Evolutionary conservation across 2,113 vertebrate genomes (phyloP).

Genomic region (Artemisiospiza belli): DNA sequence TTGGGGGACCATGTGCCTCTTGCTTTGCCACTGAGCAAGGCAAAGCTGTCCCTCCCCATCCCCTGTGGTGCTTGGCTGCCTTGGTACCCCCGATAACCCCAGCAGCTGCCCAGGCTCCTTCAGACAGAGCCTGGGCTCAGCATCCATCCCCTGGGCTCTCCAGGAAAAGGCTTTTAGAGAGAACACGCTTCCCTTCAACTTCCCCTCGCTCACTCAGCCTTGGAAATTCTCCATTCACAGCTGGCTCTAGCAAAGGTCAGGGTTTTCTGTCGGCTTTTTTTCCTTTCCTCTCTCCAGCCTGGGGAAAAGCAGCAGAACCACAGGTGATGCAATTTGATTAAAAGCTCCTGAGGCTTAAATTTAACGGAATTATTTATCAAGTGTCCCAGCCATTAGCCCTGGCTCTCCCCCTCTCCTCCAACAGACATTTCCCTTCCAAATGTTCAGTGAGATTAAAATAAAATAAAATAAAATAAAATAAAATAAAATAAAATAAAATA

Average conservation of each 20-base stretch:
- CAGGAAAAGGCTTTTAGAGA: background rate
- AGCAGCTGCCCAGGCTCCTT: background rate
- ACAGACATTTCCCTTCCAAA: background rate
- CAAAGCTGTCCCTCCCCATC: background rate
- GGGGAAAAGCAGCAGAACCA: conserved; percentile 27
- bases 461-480: background rate
- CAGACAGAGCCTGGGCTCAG: background rate
- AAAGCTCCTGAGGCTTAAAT: conserved; percentile 32
- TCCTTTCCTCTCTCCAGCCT: background rate
- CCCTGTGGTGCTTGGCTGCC: background rate
- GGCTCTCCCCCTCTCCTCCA: background rate
- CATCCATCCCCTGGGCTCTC: background rate
- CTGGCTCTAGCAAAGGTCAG: background rate
- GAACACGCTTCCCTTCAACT: background rate
- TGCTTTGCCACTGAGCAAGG: background rate
- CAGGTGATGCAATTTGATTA: conserved; percentile 54
- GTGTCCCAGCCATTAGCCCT: background rate
- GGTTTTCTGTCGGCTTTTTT: background rate
- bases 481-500: background rate
- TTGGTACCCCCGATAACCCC: background rate
- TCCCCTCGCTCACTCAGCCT: background rate
- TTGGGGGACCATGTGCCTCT: rapidly evolving
- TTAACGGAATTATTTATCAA: conserved; percentile 56
- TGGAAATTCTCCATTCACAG: conserved; percentile 9
- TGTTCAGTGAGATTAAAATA: background rate